Percentiles rank a stretch among this genome's conserved stretches.
These are phyloP conservation scores for Steromphala cineraria DNA, from an alignment of 2,888 invertebrate species.

Conservation along the genomic window DNA sequence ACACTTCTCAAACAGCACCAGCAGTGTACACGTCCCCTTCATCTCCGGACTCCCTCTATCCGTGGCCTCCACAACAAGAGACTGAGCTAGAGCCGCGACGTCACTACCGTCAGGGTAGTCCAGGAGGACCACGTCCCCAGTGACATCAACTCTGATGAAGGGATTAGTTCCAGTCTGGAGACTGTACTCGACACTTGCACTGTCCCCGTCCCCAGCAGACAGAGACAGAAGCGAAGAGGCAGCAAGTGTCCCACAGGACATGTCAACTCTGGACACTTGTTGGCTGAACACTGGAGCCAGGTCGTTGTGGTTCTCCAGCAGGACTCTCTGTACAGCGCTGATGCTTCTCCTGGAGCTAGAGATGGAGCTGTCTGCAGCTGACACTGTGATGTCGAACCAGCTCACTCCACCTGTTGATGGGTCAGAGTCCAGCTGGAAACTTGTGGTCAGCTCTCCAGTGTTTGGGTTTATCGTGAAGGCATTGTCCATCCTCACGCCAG, in stretches of 20 bases:
- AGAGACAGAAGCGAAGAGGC: neutral
- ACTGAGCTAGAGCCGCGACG: neutral
- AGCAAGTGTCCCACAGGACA: neutral
- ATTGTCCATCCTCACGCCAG: neutral
- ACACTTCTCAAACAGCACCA: neutral
- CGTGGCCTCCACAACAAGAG: neutral
- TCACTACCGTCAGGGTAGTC: neutral
- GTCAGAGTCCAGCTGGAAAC: neutral
- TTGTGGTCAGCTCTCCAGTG: neutral
- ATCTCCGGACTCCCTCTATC: neutral
- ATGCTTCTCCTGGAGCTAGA: neutral
- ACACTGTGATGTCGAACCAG: neutral
- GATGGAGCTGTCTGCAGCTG: neutral
- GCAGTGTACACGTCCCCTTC: neutral
- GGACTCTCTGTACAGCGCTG: neutral
- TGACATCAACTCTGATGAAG: neutral
- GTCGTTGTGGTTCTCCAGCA: neutral
- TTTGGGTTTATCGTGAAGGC: neutral
- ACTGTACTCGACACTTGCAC: neutral
- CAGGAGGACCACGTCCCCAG: neutral
- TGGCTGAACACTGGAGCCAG: neutral
- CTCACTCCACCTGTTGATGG: neutral
- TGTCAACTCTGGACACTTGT: neutral
- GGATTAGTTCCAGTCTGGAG: neutral
- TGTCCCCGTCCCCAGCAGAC: neutral